Percentiles rank a stretch among this genome's conserved stretches.
Evolutionary conservation across 1,140 invertebrate genomes (phyloP).

Genomic region (Sinella curviseta): DNA sequence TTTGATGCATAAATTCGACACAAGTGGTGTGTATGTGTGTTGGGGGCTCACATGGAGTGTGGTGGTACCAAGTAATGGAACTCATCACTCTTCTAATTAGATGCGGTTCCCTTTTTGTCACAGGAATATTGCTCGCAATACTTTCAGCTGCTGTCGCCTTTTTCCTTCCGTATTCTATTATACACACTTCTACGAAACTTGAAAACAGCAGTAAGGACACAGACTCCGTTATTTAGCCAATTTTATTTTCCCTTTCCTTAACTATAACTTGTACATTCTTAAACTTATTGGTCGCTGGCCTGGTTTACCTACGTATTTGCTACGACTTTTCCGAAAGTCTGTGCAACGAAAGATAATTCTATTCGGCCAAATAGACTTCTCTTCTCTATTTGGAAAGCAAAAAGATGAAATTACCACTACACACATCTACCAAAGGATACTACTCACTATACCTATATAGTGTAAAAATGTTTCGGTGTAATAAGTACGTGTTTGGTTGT

Average conservation of each 20-base stretch:
- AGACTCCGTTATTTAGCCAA: background rate
- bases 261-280: too few relatives aligned
- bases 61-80: constrained; percentile 2
- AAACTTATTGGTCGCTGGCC: too few relatives aligned
- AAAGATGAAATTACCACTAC: constrained; percentile 15
- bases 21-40: background rate
- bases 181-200: background rate
- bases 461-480: background rate
- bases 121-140: background rate
- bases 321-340: background rate
- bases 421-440: too few relatives aligned
- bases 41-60: background rate
- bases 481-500: background rate
- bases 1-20: constrained; percentile 18
- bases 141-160: background rate
- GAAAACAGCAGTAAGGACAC: too few relatives aligned
- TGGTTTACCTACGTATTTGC: too few relatives aligned
- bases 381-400: background rate
- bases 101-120: background rate
- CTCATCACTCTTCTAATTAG: constrained; percentile 15
- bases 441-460: background rate
- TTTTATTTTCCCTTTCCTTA: too few relatives aligned
- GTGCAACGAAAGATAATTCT: background rate
- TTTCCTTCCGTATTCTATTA: background rate
- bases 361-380: background rate